Evolutionary conservation across 2,888 invertebrate genomes (phyloP).

Genomic region (Drosophila vallismaia): DNA sequence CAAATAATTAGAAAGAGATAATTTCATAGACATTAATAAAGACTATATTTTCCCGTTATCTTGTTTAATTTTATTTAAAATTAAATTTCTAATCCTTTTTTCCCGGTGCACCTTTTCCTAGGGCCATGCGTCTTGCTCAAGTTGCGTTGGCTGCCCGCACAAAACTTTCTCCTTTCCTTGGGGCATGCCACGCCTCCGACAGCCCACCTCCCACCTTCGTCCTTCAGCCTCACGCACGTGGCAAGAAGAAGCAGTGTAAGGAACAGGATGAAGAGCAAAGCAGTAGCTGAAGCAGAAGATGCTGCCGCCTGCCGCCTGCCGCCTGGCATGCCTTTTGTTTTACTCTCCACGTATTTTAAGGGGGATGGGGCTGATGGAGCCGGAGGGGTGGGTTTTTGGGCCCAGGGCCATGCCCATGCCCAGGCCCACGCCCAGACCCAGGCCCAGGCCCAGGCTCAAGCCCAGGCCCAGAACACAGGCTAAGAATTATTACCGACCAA

Average conservation of each 20-base stretch:
- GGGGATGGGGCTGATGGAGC: conserved; percentile 26
- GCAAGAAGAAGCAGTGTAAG: conserved; percentile 32
- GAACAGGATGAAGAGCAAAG: conserved; percentile 10
- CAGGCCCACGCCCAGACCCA: no score
- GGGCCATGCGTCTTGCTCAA: conserved; percentile 55
- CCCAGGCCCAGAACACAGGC: conserved; percentile 29
- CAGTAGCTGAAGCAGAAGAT: conserved; percentile 11
- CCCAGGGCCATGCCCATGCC: conserved; percentile 1
- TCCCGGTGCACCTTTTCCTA: conserved; percentile 28
- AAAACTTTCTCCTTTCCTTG: conserved; percentile 82
- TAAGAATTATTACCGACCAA: conserved; percentile 83
- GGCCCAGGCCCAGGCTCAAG: no score
- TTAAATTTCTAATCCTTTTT: background rate
- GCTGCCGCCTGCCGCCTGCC: conserved; percentile 41
- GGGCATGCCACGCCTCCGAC: conserved; percentile 64
- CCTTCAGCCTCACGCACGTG: conserved; percentile 66
- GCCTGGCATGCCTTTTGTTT: conserved; percentile 47
- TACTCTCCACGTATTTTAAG: conserved; percentile 5
- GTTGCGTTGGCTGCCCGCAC: conserved; percentile 44
- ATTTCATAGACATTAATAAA: background rate
- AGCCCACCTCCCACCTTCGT: conserved; percentile 39
- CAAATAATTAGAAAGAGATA: background rate
- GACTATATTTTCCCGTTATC: conserved; percentile 28
- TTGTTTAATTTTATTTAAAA: conserved; percentile 37
- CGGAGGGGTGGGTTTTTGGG: conserved; percentile 41